These are phyloP conservation scores for Drosophila macrospina DNA, from an alignment of 2,888 invertebrate species.

Conservation along the genomic window DNA sequence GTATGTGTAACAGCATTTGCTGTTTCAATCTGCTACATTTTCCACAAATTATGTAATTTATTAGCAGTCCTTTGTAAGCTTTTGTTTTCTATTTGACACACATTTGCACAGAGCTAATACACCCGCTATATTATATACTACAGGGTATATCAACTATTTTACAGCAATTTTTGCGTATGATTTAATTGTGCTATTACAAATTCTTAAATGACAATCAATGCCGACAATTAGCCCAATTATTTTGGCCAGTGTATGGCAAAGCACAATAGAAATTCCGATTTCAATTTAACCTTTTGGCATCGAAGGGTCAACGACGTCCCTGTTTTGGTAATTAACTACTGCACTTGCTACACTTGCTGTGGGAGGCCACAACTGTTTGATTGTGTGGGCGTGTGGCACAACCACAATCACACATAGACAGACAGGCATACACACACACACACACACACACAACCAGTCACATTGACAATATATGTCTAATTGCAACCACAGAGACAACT, in stretches of 20 bases:
- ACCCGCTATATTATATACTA: background rate
- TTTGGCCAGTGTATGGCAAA: slow-evolving; percentile 32
- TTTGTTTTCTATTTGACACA: background rate
- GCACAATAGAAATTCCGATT: slow-evolving; percentile 38
- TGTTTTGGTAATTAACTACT: slow-evolving; percentile 64
- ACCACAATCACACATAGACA: too few relatives aligned
- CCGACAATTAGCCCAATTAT: background rate
- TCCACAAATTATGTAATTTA: too few relatives aligned
- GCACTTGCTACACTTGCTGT: slow-evolving; percentile 36
- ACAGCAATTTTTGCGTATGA: background rate
- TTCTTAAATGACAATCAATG: background rate
- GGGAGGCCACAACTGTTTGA: slow-evolving; percentile 49
- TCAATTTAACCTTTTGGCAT: slow-evolving; percentile 12
- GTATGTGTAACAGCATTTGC: too few relatives aligned
- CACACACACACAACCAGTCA: background rate
- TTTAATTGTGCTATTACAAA: background rate
- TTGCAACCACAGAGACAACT: slow-evolving; percentile 38
- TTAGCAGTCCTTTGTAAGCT: too few relatives aligned
- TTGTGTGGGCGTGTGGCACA: slow-evolving; percentile 35
- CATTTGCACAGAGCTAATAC: background rate
- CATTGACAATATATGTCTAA: slow-evolving; percentile 28
- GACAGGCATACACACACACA: background rate
- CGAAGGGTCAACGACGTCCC: slow-evolving; percentile 58
- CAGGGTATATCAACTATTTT: background rate
- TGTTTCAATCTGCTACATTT: too few relatives aligned